Percentiles rank a stretch among this genome's conserved stretches.
phyloP scores from a whole-genome alignment of 2,888 invertebrate genomes.

The Ectobius pallidus region DNA sequence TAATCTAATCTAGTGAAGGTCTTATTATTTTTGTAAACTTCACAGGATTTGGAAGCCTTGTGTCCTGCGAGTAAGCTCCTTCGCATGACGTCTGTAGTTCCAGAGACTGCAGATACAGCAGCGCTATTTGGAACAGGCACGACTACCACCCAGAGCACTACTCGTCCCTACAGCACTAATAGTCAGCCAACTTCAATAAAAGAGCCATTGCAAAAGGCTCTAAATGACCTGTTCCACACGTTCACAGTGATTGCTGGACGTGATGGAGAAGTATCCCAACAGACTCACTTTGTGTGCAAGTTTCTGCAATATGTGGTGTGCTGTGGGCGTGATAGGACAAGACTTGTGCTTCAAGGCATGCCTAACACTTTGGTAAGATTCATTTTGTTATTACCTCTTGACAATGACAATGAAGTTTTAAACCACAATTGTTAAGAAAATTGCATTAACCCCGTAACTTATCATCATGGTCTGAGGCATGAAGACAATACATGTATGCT shows the following conservation, averaged over 20 bases:
- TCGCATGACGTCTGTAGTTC: slow-evolving; percentile 41
- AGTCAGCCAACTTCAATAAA: slow-evolving; percentile 54
- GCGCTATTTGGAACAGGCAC: slow-evolving; percentile 33
- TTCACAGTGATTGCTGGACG: slow-evolving; percentile 72
- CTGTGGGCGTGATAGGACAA: slow-evolving; percentile 73
- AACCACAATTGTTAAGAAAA: too few relatives aligned
- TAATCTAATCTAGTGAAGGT: too few relatives aligned
- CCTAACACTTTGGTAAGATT: slow-evolving; percentile 68
- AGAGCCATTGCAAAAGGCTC: slow-evolving; percentile 68
- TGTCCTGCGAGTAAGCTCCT: slow-evolving; percentile 50
- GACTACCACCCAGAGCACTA: slow-evolving; percentile 2
- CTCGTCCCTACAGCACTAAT: not conserved
- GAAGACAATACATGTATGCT: too few relatives aligned
- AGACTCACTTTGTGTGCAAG: slow-evolving; percentile 82
- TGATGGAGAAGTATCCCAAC: slow-evolving; percentile 81
- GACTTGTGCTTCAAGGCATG: slow-evolving; percentile 74
- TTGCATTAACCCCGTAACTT: too few relatives aligned
- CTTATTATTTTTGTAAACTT: too few relatives aligned
- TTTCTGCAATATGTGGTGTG: slow-evolving; percentile 77
- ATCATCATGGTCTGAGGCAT: too few relatives aligned
- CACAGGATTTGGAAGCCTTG: slow-evolving; percentile 49
- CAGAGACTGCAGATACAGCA: slow-evolving; percentile 30
- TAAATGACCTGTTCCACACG: slow-evolving; percentile 72
- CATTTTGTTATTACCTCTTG: too few relatives aligned
- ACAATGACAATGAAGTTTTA: too few relatives aligned